Percentiles rank a stretch among this genome's conserved stretches.
Conservation (phyloP, 1,140 invertebrate species). For the Eriosoma lanigerum region DNA sequence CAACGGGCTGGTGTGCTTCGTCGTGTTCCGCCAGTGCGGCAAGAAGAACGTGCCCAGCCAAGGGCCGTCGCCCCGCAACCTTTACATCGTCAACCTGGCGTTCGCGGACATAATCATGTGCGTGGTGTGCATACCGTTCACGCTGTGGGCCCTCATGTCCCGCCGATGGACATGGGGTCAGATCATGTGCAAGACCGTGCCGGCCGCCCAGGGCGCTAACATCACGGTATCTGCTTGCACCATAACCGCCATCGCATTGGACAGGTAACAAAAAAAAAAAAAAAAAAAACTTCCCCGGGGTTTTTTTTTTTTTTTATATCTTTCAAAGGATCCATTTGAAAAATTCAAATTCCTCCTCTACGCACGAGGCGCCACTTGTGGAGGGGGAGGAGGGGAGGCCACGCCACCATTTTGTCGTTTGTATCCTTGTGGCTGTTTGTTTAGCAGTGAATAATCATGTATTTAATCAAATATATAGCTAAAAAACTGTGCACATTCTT, state of each 20-base stretch:
- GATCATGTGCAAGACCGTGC: conserved; percentile 64
- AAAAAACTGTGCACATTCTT: no score
- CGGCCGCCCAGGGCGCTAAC: conserved; percentile 61
- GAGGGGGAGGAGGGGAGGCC: no score
- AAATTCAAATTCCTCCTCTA: no score
- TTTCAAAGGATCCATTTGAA: no score
- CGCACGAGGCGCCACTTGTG: no score
- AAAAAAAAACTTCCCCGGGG: no score
- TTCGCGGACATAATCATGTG: conserved; percentile 65
- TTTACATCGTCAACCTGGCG: conserved; percentile 67
- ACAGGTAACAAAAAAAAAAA: conserved; percentile 60
- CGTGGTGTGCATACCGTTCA: conserved; percentile 64
- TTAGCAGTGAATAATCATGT: no score
- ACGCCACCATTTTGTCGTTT: no score
- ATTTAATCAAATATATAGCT: no score
- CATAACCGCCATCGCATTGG: conserved; percentile 65
- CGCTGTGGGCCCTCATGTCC: conserved; percentile 59
- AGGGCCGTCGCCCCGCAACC: conserved; percentile 62
- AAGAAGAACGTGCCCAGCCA: conserved; percentile 57
- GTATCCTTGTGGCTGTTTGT: no score
- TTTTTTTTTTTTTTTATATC: no score
- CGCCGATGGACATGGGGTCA: conserved; percentile 58
- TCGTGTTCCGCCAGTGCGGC: conserved; percentile 59
- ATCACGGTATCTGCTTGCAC: conserved; percentile 66
- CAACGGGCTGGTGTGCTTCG: conserved; percentile 59